These are phyloP conservation scores for Tamandua tetradactyla DNA, from an alignment of 2,797 vertebrate species.

Conservation along the genomic window DNA sequence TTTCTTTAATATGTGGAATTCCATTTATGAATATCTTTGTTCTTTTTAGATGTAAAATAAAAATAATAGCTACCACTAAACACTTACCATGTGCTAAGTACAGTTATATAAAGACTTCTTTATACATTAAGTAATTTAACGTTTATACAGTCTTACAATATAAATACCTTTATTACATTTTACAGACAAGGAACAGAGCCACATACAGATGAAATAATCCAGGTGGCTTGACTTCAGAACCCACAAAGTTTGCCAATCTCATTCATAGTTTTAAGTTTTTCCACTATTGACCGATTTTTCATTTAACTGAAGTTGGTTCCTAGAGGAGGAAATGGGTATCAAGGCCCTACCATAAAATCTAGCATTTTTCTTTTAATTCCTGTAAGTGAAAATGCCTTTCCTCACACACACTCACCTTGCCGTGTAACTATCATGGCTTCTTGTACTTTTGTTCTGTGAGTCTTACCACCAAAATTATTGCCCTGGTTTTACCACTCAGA, in stretches of 20 bases:
- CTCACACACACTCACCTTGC: background rate
- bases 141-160: background rate
- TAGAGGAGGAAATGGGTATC: slow-evolving; percentile 11
- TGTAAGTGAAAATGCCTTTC: background rate
- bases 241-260: background rate
- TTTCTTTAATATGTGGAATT: background rate
- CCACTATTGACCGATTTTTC: background rate
- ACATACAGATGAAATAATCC: background rate
- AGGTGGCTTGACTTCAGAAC: background rate
- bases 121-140: background rate
- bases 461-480: background rate
- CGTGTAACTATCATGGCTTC: background rate
- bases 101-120: background rate
- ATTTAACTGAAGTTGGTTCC: background rate
- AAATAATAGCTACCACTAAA: background rate
- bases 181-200: background rate
- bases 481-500: background rate
- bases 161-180: background rate
- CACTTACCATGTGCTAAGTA: background rate
- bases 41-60: slow-evolving; percentile 8
- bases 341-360: background rate
- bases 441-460: background rate
- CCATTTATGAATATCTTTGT: background rate
- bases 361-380: background rate
- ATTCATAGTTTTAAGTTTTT: background rate